Evolutionary conservation across 2,113 vertebrate genomes (phyloP).

Genomic region (Rousettus leschenaultii): DNA sequence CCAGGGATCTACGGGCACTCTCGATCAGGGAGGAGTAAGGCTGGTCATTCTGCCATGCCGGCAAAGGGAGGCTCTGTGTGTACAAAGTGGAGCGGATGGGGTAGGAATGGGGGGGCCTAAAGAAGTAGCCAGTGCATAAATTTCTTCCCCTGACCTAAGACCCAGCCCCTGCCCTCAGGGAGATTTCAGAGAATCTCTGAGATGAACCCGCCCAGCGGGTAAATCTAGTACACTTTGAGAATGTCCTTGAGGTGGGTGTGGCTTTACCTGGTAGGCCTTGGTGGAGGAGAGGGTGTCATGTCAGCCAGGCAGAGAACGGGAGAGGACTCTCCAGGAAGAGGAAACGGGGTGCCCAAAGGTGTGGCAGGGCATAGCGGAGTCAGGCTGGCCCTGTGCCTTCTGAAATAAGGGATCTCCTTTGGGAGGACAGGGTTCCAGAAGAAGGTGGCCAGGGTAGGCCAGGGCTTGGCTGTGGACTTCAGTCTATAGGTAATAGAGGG

Average conservation of each 20-base stretch:
- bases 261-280: not conserved
- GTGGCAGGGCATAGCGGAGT: not conserved
- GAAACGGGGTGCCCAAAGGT: not conserved
- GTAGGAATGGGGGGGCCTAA: not conserved
- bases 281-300: not conserved
- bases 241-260: not conserved
- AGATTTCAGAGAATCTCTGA: not conserved
- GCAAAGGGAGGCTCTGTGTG: not conserved
- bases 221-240: not conserved
- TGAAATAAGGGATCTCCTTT: too few species aligned
- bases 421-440: not conserved
- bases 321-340: not conserved
- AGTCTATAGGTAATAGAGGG: not conserved
- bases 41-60: not conserved
- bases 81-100: not conserved
- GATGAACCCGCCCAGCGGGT: not conserved
- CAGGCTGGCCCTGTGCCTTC: not conserved
- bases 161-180: not conserved
- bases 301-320: not conserved
- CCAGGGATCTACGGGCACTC: not conserved
- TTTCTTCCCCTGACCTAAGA: not conserved
- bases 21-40: not conserved
- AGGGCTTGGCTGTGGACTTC: not conserved
- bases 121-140: not conserved
- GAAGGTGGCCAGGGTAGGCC: not conserved